Conservation (phyloP, 2,113 vertebrate species). For the Xyliphius kryptos region DNA sequence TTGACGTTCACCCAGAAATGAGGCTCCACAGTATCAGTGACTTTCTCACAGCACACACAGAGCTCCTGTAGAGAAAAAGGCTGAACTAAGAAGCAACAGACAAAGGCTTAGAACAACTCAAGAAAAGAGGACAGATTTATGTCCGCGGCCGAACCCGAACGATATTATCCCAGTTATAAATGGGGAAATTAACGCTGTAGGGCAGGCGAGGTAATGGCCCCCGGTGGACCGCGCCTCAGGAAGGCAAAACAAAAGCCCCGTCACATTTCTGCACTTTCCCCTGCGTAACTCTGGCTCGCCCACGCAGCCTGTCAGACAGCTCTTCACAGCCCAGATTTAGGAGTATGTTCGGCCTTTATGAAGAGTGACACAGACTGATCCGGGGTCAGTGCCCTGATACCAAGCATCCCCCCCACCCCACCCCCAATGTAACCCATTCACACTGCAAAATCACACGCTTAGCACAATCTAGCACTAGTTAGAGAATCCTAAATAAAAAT, state of each 20-base stretch:
- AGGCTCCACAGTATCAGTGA: too few species aligned
- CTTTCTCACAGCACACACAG: too few species aligned
- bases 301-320: constrained; percentile 61
- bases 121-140: constrained; percentile 47
- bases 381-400: constrained; percentile 32
- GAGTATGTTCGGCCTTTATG: constrained; percentile 58
- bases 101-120: constrained; percentile 40
- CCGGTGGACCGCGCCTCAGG: constrained; percentile 55
- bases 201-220: constrained; percentile 55
- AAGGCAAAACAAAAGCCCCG: constrained; percentile 60
- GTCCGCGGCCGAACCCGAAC: constrained; percentile 37
- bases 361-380: constrained; percentile 40
- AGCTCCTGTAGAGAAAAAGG: too few species aligned
- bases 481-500: too few species aligned
- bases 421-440: constrained; percentile 28
- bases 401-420: constrained; percentile 1
- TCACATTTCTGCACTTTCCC: constrained; percentile 63
- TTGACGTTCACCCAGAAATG: too few species aligned
- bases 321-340: constrained; percentile 64
- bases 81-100: too few species aligned
- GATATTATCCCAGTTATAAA: constrained; percentile 57
- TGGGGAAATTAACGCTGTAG: constrained; percentile 64
- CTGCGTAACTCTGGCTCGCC: constrained; percentile 62
- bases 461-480: too few species aligned
- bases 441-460: constrained; percentile 16